Evolutionary conservation across 2,113 vertebrate species (phyloP), one percentile per base, ranked within the genome.

Genomic region (Chionodraco myersi): DNA sequence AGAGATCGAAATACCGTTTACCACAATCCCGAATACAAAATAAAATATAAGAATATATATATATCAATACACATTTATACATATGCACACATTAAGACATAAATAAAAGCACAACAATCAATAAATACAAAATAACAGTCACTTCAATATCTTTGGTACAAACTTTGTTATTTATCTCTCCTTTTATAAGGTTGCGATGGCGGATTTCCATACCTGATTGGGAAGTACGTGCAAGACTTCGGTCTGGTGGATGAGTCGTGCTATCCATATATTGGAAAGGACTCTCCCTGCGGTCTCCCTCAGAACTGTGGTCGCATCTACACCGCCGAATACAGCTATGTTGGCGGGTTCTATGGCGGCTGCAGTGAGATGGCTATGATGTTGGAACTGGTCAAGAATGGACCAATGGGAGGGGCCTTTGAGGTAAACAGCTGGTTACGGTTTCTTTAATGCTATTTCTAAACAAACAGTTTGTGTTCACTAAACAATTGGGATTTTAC

Each of bases 301-400:
- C 52, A 84, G 3, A 88, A 90, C 48, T 97, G 97, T 69, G 48
- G 87, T 4, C 96, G 90, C 18, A 92, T 95, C 72, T 99, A 97
- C 61, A 11, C 94, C 0, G 96, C 97, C 0, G 93, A 97, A 9
- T 99, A 99, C 91, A 85, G 92, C 87, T 99, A 99, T 0, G 96
- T 99, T 0, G 98, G 98, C 1, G 98, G 97, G 0, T 99, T 99
- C 86, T 99, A 99, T 8, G 98, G 98, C 0, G 97, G 94, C 45
- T 99, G 97, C 94, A 99, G 96, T 14, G 98, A 99, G 91, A 92
- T 81, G 5, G 93, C 96, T 58, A 99, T 99, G 98, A 97, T 96
- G 88, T 77, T 95, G 0, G 98, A 99, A 51, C 96, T 99, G 82
- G 94, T 99, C 15, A 83, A 88, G 4, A 92, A 90, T 0, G 98